Evolutionary conservation across 2,113 vertebrate genomes (phyloP).

Genomic region (Triplophysa dalaica): DNA sequence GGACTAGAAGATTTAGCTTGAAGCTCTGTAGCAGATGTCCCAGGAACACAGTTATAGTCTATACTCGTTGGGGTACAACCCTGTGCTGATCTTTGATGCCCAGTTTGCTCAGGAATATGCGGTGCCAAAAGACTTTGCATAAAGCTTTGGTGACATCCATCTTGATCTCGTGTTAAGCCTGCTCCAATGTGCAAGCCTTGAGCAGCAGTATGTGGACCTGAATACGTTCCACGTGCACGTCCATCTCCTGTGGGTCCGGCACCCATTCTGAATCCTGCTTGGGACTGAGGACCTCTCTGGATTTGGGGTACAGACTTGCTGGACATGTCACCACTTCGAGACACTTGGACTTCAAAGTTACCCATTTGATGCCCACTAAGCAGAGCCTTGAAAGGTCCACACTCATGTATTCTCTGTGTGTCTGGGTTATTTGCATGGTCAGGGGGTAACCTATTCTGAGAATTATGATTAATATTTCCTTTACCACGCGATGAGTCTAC

Average conservation of each 20-base stretch:
- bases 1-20: slow-evolving; percentile 91
- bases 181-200: slow-evolving; percentile 85
- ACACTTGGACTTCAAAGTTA: slow-evolving; percentile 87
- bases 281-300: slow-evolving; percentile 84
- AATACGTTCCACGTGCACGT: slow-evolving; percentile 84
- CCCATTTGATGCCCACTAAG: slow-evolving; percentile 74
- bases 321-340: slow-evolving; percentile 86
- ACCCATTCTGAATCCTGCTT: slow-evolving; percentile 84
- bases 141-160: slow-evolving; percentile 92
- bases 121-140: slow-evolving; percentile 94
- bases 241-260: slow-evolving; percentile 79
- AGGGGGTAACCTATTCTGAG: slow-evolving; percentile 80
- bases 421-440: slow-evolving; percentile 82
- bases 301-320: slow-evolving; percentile 75
- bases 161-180: slow-evolving; percentile 80
- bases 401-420: slow-evolving; percentile 85
- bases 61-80: slow-evolving; percentile 85
- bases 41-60: slow-evolving; percentile 87
- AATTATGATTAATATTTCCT: slow-evolving; percentile 80
- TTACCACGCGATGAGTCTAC: slow-evolving; percentile 89
- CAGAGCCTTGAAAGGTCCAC: slow-evolving; percentile 86
- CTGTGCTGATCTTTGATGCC: slow-evolving; percentile 85
- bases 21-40: slow-evolving; percentile 85
- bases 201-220: slow-evolving; percentile 69
- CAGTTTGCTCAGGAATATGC: slow-evolving; percentile 87